These are phyloP conservation scores for Syngnathus scovelli DNA, from an alignment of 2,113 vertebrate species.

Conservation along the genomic window DNA sequence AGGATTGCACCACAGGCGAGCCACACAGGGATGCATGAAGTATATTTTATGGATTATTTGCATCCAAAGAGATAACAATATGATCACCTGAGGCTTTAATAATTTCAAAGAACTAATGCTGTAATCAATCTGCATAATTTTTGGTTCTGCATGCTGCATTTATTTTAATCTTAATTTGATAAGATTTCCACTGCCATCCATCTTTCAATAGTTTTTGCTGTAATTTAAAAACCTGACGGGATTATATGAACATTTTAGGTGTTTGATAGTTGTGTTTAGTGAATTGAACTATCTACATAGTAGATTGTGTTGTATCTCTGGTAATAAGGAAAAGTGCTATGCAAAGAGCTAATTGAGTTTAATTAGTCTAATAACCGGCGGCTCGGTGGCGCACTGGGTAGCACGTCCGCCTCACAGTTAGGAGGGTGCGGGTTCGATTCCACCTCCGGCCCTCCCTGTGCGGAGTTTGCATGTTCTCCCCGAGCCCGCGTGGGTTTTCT, in stretches of 20 bases:
- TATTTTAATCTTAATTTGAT: not conserved
- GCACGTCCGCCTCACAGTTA: too few species aligned
- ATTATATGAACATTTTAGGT: not conserved
- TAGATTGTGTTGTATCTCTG: not conserved
- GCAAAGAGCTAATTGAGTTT: not conserved
- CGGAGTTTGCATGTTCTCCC: too few species aligned
- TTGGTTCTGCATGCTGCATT: not conserved
- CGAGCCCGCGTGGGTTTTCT: too few species aligned
- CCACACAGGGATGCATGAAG: too few species aligned
- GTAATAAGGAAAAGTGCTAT: not conserved
- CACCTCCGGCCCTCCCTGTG: too few species aligned
- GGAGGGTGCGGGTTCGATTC: too few species aligned
- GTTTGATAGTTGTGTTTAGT: not conserved
- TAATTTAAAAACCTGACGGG: not conserved
- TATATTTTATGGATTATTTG: not conserved
- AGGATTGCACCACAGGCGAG: too few species aligned
- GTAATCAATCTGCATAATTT: not conserved
- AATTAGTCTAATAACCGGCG: constrained; percentile 5
- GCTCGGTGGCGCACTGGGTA: too few species aligned
- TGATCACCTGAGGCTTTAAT: not conserved
- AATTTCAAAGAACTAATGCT: not conserved
- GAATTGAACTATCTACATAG: not conserved
- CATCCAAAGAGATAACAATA: not conserved
- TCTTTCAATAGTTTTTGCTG: not conserved
- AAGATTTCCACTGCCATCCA: not conserved